These are phyloP conservation scores for Balaenoptera acutorostrata DNA, from an alignment of 2,113 vertebrate genomes.

Conservation along the genomic window DNA sequence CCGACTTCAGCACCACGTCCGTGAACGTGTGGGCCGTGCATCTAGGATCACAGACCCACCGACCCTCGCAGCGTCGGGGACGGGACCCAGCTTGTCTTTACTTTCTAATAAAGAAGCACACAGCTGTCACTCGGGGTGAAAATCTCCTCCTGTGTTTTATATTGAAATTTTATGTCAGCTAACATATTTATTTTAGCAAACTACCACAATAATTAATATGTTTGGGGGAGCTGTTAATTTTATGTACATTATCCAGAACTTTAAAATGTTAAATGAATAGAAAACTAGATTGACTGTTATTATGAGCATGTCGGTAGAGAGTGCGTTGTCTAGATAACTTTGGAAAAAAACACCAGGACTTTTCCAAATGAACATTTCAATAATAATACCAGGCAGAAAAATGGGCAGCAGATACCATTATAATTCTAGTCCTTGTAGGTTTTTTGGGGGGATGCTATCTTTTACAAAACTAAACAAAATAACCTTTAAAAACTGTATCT, in stretches of 20 bases:
- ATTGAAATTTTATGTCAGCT: neutral
- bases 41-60: neutral
- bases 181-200: neutral
- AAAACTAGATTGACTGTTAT: neutral
- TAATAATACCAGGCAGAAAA: neutral
- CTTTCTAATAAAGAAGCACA: neutral
- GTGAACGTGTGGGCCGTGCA: accelerated
- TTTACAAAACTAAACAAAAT: neutral
- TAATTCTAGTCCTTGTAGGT: neutral
- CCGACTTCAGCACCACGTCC: accelerated
- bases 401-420: neutral
- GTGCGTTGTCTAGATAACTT: neutral
- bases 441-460: neutral
- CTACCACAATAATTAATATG: neutral
- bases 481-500: neutral
- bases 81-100: accelerated
- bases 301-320: neutral
- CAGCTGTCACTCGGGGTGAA: accelerated
- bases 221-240: neutral
- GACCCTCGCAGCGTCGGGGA: accelerated
- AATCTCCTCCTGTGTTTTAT: neutral
- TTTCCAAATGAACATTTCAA: neutral
- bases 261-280: neutral
- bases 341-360: too few relatives aligned
- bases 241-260: neutral